Percentiles rank a stretch among this genome's conserved stretches.
phyloP scores from a whole-genome alignment of 2,797 vertebrate species.

The Squalus acanthias region DNA sequence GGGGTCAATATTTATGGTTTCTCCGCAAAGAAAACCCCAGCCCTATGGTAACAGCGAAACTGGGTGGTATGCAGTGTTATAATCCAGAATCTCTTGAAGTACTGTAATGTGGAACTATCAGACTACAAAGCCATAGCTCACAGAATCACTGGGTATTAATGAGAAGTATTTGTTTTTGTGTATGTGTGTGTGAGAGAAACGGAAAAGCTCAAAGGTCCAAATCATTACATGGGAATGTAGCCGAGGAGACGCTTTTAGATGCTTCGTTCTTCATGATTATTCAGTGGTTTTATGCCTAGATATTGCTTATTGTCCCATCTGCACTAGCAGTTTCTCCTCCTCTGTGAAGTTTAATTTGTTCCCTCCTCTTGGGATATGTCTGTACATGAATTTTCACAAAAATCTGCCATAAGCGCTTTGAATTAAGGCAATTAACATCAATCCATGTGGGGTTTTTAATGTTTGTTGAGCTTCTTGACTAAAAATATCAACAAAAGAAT shows the following conservation, averaged over 20 bases:
- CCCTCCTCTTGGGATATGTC: neutral
- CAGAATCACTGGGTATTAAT: neutral
- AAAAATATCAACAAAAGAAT: neutral
- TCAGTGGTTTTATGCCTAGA: neutral
- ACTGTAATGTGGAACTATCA: too few species aligned
- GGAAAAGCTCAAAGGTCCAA: neutral
- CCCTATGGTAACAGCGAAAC: too few species aligned
- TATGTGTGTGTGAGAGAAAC: too few species aligned
- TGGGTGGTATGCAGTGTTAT: neutral
- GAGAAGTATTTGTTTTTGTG: neutral
- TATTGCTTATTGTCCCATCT: neutral
- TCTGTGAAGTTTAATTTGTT: slow-evolving; percentile 16
- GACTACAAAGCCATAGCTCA: neutral
- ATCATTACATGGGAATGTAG: neutral
- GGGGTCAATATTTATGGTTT: neutral
- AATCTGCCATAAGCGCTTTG: neutral
- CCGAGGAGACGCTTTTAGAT: neutral
- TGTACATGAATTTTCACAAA: neutral
- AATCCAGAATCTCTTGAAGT: neutral
- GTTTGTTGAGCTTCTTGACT: neutral
- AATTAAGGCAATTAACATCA: neutral
- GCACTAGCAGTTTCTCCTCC: neutral
- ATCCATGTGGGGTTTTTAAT: neutral
- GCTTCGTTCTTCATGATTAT: neutral
- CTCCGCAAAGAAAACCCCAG: too few species aligned